Evolutionary conservation across 2,113 vertebrate genomes (phyloP), one percentile per base, ranked within the genome.

Genomic region (Rissa tridactyla): DNA sequence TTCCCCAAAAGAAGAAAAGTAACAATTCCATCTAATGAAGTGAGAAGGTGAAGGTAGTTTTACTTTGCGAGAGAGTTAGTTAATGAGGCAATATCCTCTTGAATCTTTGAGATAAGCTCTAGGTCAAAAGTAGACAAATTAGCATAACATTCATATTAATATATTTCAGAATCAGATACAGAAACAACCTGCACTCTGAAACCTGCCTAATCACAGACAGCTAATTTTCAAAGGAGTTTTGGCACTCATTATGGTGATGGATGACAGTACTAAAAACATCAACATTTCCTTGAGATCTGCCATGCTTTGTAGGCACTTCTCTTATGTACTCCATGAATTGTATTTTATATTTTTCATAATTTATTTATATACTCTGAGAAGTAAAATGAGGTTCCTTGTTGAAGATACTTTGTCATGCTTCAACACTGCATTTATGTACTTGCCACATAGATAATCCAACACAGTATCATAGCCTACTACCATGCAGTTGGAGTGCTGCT

Each of bases 231-330:
- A 97, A 97, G 95, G 94, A 94, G 58, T 96, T 98, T 98, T 98
- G 98, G 97, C 97, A 95, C 97, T 99, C 98, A 98, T 99, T 99
- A 99, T 92, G 97, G 98, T 99, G 99, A 99, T 98, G 98, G 98
- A 99, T 99, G 98, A 97, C 97, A 97, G 96, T 88, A 92, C 88
- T 96, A 89, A 96, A 97, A 97, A 95, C 97, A 97, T 96, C 96
- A 96, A 95, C 96, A 96, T 79, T 97, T 97, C 86, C 90, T 95
- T 89, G 92, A 97, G 82, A 73, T 87, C 64, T 92, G 78, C 93
- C 89, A 38, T 65, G 84, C 92, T 96, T 78, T 95, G 92, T 92
- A 94, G 88, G 62, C 76, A 88, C 36, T 96, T 94, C 76, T 91
- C 49, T 86, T 86, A 83, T 27, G 54, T 86, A 72, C 38, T 82